phyloP scores from a whole-genome alignment of 2,113 vertebrate genomes.

The Ictalurus furcatus region DNA sequence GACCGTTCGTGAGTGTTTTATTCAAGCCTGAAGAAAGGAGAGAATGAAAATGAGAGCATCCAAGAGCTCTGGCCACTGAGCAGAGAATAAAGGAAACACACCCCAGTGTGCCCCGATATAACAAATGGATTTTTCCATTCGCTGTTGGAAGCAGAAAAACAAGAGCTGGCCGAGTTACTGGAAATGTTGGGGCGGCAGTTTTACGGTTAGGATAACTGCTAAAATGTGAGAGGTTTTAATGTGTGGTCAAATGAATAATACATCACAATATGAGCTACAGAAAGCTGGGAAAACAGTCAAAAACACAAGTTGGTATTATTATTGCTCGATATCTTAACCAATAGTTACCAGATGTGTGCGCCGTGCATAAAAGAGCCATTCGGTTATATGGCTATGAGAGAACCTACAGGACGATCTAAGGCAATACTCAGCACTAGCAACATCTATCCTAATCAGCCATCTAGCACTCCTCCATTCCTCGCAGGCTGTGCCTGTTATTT shows the following conservation, averaged over 20 bases:
- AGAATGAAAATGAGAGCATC: conserved; percentile 20
- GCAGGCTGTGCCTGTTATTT: conserved; percentile 3
- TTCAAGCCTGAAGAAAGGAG: conserved; percentile 27
- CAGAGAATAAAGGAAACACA: background rate
- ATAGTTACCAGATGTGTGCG: background rate
- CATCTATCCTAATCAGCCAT: conserved; percentile 50
- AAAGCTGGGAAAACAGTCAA: background rate
- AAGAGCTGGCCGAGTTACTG: background rate
- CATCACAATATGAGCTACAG: background rate
- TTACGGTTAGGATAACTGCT: too few species aligned
- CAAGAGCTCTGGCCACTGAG: background rate
- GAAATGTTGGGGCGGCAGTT: background rate
- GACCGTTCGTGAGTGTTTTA: background rate
- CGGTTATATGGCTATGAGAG: background rate
- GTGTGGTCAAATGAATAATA: background rate
- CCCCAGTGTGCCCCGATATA: background rate
- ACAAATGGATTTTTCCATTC: conserved; percentile 16
- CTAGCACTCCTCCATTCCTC: conserved; percentile 8
- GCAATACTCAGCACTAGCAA: conserved; percentile 7
- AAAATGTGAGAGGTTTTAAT: background rate
- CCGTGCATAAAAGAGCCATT: background rate
- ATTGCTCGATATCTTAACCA: background rate
- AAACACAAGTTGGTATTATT: background rate
- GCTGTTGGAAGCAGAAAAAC: conserved; percentile 14
- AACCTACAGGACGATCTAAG: background rate